A percentile compares a stretch with the other conserved stretches of the same genome.
Evolutionary conservation across 1,140 invertebrate genomes (phyloP).

Genomic region (Contarinia nasturtii): DNA sequence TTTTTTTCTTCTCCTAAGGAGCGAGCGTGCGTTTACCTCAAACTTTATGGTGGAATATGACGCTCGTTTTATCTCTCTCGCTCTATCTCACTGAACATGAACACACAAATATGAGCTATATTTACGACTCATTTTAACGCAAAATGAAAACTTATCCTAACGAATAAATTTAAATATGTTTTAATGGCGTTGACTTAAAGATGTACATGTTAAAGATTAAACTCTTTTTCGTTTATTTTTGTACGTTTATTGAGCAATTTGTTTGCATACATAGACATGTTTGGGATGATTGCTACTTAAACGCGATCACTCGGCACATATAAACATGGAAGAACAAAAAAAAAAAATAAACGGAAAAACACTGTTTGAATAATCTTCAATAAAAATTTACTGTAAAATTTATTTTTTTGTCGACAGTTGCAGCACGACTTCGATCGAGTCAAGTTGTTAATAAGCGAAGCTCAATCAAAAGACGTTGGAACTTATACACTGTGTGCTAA

Average conservation of each 20-base stretch:
- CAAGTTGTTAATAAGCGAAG: constrained; percentile 44
- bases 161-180: constrained; percentile 2
- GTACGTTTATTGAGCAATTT: too few species aligned
- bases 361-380: constrained; percentile 18
- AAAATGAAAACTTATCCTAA: constrained; percentile 1
- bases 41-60: too few species aligned
- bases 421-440: constrained; percentile 35
- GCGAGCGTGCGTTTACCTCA: too few species aligned
- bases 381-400: not conserved
- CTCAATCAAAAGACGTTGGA: constrained; percentile 49
- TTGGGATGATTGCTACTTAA: constrained; percentile 4
- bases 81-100: constrained; percentile 4
- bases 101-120: constrained; percentile 18
- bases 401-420: constrained; percentile 25
- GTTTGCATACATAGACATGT: constrained; percentile 4
- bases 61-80: too few species aligned
- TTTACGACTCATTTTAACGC: constrained; percentile 1
- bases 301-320: constrained; percentile 10
- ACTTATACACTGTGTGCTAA: constrained; percentile 40
- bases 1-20: too few species aligned
- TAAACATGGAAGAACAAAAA: too few species aligned
- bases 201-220: too few species aligned
- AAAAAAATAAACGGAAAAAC: constrained; percentile 5
- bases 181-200: too few species aligned
- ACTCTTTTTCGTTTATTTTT: too few species aligned